Evolutionary conservation across 2,888 invertebrate genomes (phyloP).

Genomic region (Meandrusa payeni): DNA sequence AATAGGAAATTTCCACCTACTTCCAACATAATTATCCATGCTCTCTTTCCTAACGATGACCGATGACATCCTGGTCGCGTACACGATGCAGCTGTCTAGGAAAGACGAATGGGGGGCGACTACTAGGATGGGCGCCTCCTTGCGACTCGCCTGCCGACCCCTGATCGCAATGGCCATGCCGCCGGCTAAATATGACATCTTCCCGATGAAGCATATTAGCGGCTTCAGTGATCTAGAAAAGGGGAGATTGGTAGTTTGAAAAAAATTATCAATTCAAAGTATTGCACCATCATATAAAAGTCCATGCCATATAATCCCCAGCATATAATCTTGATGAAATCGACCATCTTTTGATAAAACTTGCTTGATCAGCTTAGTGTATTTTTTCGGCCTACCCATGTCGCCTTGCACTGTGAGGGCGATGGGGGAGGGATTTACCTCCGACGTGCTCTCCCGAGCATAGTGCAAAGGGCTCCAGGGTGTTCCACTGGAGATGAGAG

Average conservation of each 20-base stretch:
- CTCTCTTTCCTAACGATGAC: slow-evolving; percentile 92
- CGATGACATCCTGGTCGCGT: slow-evolving; percentile 90
- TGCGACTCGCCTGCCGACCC: slow-evolving; percentile 86
- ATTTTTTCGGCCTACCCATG: no score
- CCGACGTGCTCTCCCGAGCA: no score
- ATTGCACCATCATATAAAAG: no score
- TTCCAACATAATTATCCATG: slow-evolving; percentile 92
- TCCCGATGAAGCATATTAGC: slow-evolving; percentile 86
- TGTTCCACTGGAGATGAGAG: no score
- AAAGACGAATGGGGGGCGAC: slow-evolving; percentile 95
- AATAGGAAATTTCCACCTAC: slow-evolving; percentile 80
- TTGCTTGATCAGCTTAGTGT: no score
- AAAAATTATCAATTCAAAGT: no score
- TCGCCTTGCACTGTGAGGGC: no score
- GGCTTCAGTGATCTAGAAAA: slow-evolving; percentile 80
- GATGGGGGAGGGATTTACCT: no score
- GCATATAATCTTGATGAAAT: no score
- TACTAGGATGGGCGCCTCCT: slow-evolving; percentile 92
- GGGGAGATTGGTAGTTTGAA: slow-evolving; percentile 23
- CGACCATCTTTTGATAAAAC: no score
- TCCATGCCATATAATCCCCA: no score
- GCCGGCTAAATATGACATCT: slow-evolving; percentile 87
- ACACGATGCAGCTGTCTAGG: slow-evolving; percentile 92
- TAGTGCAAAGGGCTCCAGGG: no score
- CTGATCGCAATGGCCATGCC: slow-evolving; percentile 89